Conservation (phyloP, 53 echinoderm and acorn worm genomes). For the Echinometra lucunter region DNA sequence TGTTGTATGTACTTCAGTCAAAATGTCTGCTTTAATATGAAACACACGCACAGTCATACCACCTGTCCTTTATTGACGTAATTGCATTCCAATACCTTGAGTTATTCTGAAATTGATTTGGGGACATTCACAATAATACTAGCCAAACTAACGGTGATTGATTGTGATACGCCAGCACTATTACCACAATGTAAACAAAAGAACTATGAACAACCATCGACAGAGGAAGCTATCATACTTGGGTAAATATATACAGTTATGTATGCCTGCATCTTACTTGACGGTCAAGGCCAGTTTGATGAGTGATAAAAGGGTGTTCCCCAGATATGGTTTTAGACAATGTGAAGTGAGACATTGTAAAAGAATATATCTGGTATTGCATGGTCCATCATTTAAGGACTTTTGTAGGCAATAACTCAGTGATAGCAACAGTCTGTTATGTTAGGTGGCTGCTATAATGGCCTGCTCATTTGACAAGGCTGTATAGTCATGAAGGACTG, state of each 20-base stretch:
- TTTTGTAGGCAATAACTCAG: not conserved
- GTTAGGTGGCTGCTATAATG: not conserved
- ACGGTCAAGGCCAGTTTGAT: not conserved
- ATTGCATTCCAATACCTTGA: too few relatives aligned
- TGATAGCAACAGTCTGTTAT: not conserved
- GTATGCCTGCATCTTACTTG: not conserved
- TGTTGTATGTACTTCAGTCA: not conserved
- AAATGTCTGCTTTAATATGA: not conserved
- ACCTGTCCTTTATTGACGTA: not conserved
- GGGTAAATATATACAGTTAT: not conserved
- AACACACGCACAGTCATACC: not conserved
- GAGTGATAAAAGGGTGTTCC: not conserved
- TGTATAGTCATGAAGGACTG: too few relatives aligned
- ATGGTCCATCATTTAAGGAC: too few relatives aligned
- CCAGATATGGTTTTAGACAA: not conserved
- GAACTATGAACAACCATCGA: not conserved
- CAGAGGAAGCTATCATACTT: not conserved
- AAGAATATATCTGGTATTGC: not conserved
- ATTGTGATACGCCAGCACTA: not conserved
- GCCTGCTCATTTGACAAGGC: too few relatives aligned
- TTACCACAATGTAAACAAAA: slow-evolving; percentile 6
- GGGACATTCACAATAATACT: not conserved
- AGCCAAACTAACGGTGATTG: not conserved
- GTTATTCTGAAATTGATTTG: not conserved
- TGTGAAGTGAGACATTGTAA: not conserved